phyloP scores from a whole-genome alignment of 2,797 vertebrate species.

The Micromesistius poutassou region DNA sequence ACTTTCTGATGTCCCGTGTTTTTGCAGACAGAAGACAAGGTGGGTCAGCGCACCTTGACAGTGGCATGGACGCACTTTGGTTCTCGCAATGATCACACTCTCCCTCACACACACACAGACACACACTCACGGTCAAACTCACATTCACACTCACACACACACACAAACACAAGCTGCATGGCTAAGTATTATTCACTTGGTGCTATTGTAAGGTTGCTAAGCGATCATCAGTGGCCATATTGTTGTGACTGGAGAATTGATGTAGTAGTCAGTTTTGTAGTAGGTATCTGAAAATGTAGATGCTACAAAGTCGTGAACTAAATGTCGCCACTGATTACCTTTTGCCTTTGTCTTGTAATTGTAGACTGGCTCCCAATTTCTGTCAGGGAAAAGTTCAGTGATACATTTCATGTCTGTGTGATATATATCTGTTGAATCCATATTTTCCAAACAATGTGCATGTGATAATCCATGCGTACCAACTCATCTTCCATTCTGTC shows the following conservation, averaged over 20 bases:
- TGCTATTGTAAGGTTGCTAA: slow-evolving; percentile 39
- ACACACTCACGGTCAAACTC: too few relatives aligned
- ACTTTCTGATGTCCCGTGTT: slow-evolving; percentile 76
- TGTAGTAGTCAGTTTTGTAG: background rate
- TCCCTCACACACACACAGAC: slow-evolving; percentile 23
- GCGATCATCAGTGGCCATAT: slow-evolving; percentile 25
- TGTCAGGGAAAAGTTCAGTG: background rate
- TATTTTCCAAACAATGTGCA: slow-evolving; percentile 46
- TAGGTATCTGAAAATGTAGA: background rate
- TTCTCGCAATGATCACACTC: slow-evolving; percentile 59
- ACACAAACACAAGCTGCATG: slow-evolving; percentile 40
- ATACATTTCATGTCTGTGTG: background rate
- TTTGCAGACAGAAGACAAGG: slow-evolving; percentile 81
- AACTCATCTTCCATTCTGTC: slow-evolving; percentile 40
- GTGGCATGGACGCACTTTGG: slow-evolving; percentile 71
- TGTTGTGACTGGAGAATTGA: slow-evolving; percentile 29
- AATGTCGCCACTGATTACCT: background rate
- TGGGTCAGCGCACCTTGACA: slow-evolving; percentile 73
- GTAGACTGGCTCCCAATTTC: background rate
- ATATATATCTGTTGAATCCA: slow-evolving; percentile 4
- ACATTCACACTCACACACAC: slow-evolving; percentile 11
- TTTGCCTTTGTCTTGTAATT: background rate
- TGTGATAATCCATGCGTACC: slow-evolving; percentile 53
- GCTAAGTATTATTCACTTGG: slow-evolving; percentile 65
- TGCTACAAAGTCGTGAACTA: background rate